A percentile compares a stretch with the other conserved stretches of the same genome.
phyloP scores from a whole-genome alignment of 2,797 vertebrate species.

The Margarornis squamiger region DNA sequence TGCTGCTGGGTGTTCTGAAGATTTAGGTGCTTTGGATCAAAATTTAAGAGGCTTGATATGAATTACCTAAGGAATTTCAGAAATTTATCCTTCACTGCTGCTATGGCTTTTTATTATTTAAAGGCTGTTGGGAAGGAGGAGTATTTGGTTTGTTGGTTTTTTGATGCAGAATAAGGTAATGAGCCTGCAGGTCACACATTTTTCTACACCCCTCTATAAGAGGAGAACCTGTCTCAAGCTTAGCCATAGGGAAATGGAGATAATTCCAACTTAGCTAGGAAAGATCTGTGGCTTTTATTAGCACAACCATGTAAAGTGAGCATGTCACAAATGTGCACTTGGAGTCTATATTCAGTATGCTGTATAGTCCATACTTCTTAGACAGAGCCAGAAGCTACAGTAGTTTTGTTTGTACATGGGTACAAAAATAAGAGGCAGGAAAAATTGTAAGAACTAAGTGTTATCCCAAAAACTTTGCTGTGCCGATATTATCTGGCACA shows the following conservation, averaged over 20 bases:
- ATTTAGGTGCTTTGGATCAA: not conserved
- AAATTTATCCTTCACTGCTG: not conserved
- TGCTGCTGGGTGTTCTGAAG: not conserved
- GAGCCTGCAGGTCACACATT: not conserved
- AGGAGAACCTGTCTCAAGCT: not conserved
- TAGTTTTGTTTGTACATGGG: not conserved
- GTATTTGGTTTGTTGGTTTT: not conserved
- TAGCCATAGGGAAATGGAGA: not conserved
- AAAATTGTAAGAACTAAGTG: not conserved
- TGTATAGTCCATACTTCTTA: not conserved
- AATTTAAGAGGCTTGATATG: not conserved
- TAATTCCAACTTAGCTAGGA: not conserved
- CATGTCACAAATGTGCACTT: not conserved
- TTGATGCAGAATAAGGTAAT: not conserved
- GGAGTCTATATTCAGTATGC: not conserved
- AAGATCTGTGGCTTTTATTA: not conserved
- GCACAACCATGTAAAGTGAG: not conserved
- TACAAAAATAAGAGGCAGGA: not conserved
- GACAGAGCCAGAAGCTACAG: not conserved
- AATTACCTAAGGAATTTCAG: not conserved
- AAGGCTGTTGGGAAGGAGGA: not conserved
- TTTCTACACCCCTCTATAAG: not conserved
- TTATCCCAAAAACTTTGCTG: not conserved
- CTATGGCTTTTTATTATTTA: not conserved
- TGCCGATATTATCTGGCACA: accelerated